These are phyloP conservation scores for Lapara coniferarum DNA, from an alignment of 2,888 invertebrate genomes.

Conservation along the genomic window DNA sequence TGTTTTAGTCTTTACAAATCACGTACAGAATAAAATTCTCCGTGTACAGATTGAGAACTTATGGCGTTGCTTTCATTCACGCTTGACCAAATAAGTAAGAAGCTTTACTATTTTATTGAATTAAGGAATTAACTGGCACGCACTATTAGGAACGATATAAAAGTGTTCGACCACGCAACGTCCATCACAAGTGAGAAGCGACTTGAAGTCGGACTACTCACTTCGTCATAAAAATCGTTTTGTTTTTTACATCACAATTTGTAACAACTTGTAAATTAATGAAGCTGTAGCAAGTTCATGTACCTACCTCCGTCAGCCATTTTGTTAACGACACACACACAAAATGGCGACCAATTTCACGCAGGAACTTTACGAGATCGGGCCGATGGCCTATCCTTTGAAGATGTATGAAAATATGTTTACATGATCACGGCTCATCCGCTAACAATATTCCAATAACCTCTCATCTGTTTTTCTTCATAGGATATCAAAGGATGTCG, in stretches of 20 bases:
- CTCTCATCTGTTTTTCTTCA: conserved; percentile 3
- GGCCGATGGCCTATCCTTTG: conserved; percentile 73
- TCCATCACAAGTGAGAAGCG: conserved; percentile 80
- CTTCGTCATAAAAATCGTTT: conserved; percentile 68
- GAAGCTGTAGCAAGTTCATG: conserved; percentile 17
- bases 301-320: conserved; percentile 46
- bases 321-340: conserved; percentile 55
- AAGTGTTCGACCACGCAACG: conserved; percentile 47
- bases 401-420: conserved; percentile 59
- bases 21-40: conserved; percentile 42
- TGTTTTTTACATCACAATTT: conserved; percentile 35
- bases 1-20: no score
- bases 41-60: conserved; percentile 69
- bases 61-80: conserved; percentile 60
- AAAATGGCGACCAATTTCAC: conserved; percentile 75
- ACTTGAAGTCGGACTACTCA: conserved; percentile 81
- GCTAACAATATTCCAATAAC: neutral
- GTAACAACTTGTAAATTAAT: conserved; percentile 31
- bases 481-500: conserved; percentile 74
- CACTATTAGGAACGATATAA: conserved; percentile 74
- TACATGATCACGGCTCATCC: neutral
- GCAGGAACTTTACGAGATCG: conserved; percentile 54
- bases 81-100: conserved; percentile 76
- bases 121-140: conserved; percentile 82
- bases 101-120: conserved; percentile 82